These are phyloP conservation scores for Hanleya hanleyi DNA, from an alignment of 2,888 invertebrate species.

Conservation along the genomic window DNA sequence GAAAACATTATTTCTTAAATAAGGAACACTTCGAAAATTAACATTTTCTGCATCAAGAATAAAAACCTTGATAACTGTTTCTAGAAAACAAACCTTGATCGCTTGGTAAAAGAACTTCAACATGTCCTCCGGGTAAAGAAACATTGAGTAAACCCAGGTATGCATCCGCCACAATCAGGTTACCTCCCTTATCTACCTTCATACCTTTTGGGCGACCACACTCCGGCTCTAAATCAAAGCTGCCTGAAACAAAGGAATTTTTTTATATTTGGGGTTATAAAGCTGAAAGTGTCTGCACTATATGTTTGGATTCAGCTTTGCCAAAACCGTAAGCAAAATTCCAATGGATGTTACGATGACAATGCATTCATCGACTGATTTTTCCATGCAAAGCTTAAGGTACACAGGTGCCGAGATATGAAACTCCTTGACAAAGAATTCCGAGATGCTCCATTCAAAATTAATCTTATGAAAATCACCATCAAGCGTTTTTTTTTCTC, in stretches of 20 bases:
- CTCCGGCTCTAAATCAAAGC: slow-evolving; percentile 45
- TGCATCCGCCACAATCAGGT: slow-evolving; percentile 49
- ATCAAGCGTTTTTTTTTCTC: too few relatives aligned
- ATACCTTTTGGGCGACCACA: slow-evolving; percentile 61
- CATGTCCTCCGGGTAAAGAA: slow-evolving; percentile 30
- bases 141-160: slow-evolving; percentile 50
- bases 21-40: too few relatives aligned
- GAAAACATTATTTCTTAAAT: too few relatives aligned
- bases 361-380: too few relatives aligned
- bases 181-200: slow-evolving; percentile 43
- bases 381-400: too few relatives aligned
- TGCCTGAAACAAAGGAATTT: slow-evolving; percentile 41
- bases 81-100: slow-evolving; percentile 29
- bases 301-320: neutral
- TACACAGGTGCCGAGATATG: too few relatives aligned
- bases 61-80: neutral
- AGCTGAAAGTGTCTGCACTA: neutral
- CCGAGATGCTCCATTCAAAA: too few relatives aligned
- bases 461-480: too few relatives aligned
- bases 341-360: too few relatives aligned
- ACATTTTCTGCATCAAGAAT: neutral
- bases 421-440: too few relatives aligned
- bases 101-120: slow-evolving; percentile 42
- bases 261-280: neutral
- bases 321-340: too few relatives aligned